Conservation (phyloP, 2,888 invertebrate genomes). For the Chromoteleia sp. region DNA sequence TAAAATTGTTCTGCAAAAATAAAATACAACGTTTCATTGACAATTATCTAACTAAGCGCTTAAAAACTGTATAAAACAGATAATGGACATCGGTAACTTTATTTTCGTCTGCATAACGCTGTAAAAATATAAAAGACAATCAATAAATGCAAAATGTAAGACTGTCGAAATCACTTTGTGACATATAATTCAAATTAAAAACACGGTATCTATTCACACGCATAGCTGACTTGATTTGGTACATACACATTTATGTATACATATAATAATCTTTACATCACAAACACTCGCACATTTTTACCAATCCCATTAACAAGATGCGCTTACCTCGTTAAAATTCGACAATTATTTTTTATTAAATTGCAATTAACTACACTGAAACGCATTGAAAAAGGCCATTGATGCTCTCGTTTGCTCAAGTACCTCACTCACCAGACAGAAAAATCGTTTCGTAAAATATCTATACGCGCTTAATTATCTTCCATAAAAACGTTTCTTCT, state of each 20-base stretch:
- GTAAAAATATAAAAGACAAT: slow-evolving; percentile 37
- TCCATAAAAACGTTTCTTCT: slow-evolving; percentile 52
- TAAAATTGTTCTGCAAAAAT: not conserved
- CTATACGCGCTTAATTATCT: slow-evolving; percentile 49
- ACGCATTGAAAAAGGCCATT: slow-evolving; percentile 69
- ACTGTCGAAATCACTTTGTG: slow-evolving; percentile 1
- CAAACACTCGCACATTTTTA: slow-evolving; percentile 19
- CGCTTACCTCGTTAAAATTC: slow-evolving; percentile 7
- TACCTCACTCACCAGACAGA: slow-evolving; percentile 49
- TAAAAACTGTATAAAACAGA: slow-evolving; percentile 3
- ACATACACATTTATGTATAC: slow-evolving; percentile 46
- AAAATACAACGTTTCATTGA: not conserved
- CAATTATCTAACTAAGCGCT: not conserved
- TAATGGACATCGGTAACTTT: not conserved
- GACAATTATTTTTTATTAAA: slow-evolving; percentile 32
- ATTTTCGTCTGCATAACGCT: not conserved
- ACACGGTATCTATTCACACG: slow-evolving; percentile 36
- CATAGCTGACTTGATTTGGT: slow-evolving; percentile 37
- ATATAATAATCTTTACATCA: slow-evolving; percentile 32
- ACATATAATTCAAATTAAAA: not conserved
- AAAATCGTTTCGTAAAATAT: slow-evolving; percentile 65
- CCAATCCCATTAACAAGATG: slow-evolving; percentile 35
- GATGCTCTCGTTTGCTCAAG: slow-evolving; percentile 32
- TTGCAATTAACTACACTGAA: slow-evolving; percentile 49
- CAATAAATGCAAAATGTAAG: slow-evolving; percentile 23